phyloP scores from a whole-genome alignment of 2,797 vertebrate genomes.

The Micrastur ruficollis region DNA sequence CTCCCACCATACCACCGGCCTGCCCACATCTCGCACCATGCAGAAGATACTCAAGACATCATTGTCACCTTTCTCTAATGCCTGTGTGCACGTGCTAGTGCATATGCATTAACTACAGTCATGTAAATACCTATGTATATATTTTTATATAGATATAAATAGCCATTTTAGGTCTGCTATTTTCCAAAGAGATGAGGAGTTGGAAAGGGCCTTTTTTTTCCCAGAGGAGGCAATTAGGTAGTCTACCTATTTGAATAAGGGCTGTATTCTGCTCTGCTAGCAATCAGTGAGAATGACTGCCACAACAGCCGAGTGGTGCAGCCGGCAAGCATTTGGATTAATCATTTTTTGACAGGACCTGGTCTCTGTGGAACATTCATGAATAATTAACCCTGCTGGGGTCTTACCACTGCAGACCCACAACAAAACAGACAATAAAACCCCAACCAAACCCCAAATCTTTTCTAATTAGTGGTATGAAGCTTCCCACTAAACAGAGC shows the following conservation, averaged over 20 bases:
- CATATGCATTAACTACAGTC: not conserved
- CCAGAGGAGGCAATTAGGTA: not conserved
- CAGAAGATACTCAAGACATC: not conserved
- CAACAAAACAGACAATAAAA: not conserved
- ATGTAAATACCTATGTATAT: not conserved
- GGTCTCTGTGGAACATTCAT: not conserved
- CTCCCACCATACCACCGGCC: not conserved
- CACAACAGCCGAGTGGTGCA: not conserved
- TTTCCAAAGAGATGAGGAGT: not conserved
- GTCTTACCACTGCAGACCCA: not conserved
- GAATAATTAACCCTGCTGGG: not conserved
- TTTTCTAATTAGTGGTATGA: constrained; percentile 3
- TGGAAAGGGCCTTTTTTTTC: not conserved
- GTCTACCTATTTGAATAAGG: not conserved
- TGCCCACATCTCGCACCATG: not conserved
- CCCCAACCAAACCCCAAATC: not conserved
- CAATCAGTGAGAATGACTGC: not conserved
- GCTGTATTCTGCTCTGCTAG: not conserved
- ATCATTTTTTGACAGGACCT: not conserved
- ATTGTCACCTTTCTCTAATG: not conserved
- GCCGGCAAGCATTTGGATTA: not conserved
- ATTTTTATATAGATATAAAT: not conserved
- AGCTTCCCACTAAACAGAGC: not conserved
- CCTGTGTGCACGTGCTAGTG: not conserved
- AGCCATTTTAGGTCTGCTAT: not conserved